Evolutionary conservation across 2,797 vertebrate genomes (phyloP).

Genomic region (Pipistrellus pipistrellus): DNA sequence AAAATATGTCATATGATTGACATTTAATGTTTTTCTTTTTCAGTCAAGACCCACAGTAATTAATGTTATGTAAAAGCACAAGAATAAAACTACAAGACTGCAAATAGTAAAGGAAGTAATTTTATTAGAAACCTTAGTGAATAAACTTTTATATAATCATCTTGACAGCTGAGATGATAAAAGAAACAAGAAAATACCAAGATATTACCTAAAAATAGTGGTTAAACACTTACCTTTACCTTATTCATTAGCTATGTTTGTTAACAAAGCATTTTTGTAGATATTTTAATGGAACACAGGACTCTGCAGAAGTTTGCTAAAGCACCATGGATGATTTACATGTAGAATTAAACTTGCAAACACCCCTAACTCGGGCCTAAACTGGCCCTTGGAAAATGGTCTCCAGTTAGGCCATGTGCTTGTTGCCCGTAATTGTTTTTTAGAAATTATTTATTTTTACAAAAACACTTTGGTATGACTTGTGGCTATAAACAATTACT

Average conservation of each 20-base stretch:
- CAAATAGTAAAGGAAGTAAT: background rate
- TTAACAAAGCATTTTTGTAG: background rate
- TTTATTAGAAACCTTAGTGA: background rate
- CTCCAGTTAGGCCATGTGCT: background rate
- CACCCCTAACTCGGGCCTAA: background rate
- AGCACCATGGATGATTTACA: background rate
- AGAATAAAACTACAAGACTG: background rate
- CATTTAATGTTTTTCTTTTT: background rate
- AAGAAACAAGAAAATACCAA: background rate
- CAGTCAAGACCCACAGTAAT: background rate
- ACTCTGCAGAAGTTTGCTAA: background rate
- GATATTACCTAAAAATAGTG: background rate
- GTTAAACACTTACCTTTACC: background rate
- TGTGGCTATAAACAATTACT: background rate
- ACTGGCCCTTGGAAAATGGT: constrained; percentile 1
- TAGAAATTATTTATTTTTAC: constrained; percentile 30
- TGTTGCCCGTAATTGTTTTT: background rate
- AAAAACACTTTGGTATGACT: background rate
- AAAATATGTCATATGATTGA: background rate
- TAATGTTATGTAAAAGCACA: background rate
- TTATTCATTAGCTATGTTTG: background rate
- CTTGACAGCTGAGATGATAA: background rate
- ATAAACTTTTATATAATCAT: background rate
- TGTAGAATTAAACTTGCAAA: background rate
- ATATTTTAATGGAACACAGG: background rate